These are phyloP conservation scores for Cyphomyrus discorhynchus DNA, from an alignment of 2,113 vertebrate species.

Conservation along the genomic window DNA sequence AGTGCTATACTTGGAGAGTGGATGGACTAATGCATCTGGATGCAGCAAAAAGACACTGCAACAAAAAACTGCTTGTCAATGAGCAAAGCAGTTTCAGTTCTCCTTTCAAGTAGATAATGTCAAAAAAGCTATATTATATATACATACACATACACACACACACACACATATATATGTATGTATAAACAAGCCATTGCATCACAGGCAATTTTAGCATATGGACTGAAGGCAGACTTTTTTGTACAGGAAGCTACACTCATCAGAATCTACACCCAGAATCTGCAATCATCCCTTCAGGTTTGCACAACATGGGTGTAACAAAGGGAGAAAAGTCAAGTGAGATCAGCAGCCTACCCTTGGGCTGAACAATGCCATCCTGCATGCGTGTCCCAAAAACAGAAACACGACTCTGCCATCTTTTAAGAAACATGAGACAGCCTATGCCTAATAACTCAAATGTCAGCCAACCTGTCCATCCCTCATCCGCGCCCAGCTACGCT, in stretches of 20 bases:
- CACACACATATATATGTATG: too few relatives aligned
- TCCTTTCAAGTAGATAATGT: background rate
- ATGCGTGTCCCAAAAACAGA: constrained; percentile 12
- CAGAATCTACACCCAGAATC: background rate
- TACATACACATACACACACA: too few relatives aligned
- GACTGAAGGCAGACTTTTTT: background rate
- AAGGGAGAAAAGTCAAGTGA: constrained; percentile 16
- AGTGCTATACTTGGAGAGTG: background rate
- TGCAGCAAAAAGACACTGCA: background rate
- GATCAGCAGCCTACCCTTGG: constrained; percentile 8
- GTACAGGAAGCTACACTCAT: background rate
- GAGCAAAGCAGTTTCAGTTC: background rate
- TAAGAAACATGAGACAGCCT: constrained; percentile 19
- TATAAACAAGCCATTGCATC: background rate
- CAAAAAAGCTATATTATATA: background rate
- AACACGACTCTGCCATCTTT: constrained; percentile 24
- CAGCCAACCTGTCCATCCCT: constrained; percentile 24
- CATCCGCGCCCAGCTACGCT: background rate
- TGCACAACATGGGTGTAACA: background rate
- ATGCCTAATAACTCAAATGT: constrained; percentile 35
- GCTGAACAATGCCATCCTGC: background rate
- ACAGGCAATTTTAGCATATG: background rate
- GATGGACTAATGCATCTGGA: background rate
- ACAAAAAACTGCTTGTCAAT: background rate
- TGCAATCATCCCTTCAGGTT: background rate